Percentiles rank a stretch among this genome's conserved stretches.
Conservation (phyloP, 2,113 vertebrate species). For the Girardinichthys multiradiatus region DNA sequence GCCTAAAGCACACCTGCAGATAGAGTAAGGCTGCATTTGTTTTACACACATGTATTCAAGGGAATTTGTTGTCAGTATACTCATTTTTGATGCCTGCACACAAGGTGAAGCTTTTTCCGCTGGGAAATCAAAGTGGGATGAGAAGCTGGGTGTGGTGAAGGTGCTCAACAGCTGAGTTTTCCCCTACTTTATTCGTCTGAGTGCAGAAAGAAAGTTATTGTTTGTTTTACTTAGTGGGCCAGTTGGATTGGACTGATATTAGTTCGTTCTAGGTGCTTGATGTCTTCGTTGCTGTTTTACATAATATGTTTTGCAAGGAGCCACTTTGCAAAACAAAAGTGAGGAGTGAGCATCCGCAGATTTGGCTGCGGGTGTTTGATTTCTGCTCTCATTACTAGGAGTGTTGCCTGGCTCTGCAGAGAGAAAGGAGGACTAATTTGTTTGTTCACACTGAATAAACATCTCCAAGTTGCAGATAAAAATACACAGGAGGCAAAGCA, state of each 20-base stretch:
- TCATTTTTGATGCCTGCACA: conserved; percentile 38
- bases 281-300: conserved; percentile 40
- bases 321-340: conserved; percentile 74
- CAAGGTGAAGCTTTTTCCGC: conserved; percentile 29
- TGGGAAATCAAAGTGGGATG: conserved; percentile 52
- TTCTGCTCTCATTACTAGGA: conserved; percentile 51
- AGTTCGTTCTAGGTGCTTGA: conserved; percentile 22
- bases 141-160: conserved; percentile 12
- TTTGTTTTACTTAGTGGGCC: not conserved
- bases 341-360: conserved; percentile 27
- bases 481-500: conserved; percentile 53
- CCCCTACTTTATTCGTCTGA: not conserved
- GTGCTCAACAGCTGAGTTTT: conserved; percentile 19
- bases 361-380: conserved; percentile 57
- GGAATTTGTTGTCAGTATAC: conserved; percentile 23
- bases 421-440: conserved; percentile 57
- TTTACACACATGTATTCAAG: conserved; percentile 7
- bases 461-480: conserved; percentile 59
- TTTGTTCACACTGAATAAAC: conserved; percentile 68
- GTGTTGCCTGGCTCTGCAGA: conserved; percentile 32
- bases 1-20: conserved; percentile 3
- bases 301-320: conserved; percentile 54
- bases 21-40: conserved; percentile 4
- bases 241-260: not conserved
- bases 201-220: conserved; percentile 14